These are phyloP conservation scores for Drosophila miranda DNA, from an alignment of 1,140 invertebrate species.

Conservation along the genomic window DNA sequence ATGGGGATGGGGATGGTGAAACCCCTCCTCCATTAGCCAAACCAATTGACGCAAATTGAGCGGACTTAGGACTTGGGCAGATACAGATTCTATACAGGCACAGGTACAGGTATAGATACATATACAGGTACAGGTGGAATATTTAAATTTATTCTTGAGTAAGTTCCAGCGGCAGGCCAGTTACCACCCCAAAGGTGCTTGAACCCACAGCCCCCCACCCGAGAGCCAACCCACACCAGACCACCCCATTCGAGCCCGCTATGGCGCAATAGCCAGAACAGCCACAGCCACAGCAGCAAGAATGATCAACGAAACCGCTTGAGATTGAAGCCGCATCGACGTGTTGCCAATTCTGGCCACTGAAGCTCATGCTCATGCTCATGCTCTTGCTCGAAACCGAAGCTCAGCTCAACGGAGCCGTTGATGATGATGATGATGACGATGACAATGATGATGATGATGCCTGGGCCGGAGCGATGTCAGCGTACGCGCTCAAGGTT, in stretches of 20 bases:
- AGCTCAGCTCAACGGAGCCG: neutral
- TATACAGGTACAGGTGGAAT: conserved; percentile 16
- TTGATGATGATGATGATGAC: neutral
- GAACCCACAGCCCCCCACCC: conserved; percentile 23
- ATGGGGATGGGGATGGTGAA: too few relatives aligned
- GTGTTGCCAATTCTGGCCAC: conserved; percentile 52
- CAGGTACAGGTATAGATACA: too few relatives aligned
- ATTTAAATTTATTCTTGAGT: conserved; percentile 55
- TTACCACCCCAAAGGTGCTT: conserved; percentile 22
- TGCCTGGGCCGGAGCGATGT: conserved; percentile 47
- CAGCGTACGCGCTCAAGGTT: conserved; percentile 72
- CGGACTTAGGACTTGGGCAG: too few relatives aligned
- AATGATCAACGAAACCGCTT: conserved; percentile 68
- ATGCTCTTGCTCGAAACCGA: neutral
- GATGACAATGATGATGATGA: conserved; percentile 25
- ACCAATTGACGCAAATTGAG: conserved; percentile 64
- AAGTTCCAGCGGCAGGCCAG: neutral
- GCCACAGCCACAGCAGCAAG: conserved; percentile 46
- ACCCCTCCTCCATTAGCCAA: neutral
- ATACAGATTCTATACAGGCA: too few relatives aligned
- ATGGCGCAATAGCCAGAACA: conserved; percentile 58
- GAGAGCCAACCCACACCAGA: conserved; percentile 6
- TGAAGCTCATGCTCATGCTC: conserved; percentile 8
- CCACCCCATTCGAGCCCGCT: conserved; percentile 21
- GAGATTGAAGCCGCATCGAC: conserved; percentile 40